Base-by-base conservation (phyloP, 2,113 vertebrate species). In the Plotosus lineatus region DNA sequence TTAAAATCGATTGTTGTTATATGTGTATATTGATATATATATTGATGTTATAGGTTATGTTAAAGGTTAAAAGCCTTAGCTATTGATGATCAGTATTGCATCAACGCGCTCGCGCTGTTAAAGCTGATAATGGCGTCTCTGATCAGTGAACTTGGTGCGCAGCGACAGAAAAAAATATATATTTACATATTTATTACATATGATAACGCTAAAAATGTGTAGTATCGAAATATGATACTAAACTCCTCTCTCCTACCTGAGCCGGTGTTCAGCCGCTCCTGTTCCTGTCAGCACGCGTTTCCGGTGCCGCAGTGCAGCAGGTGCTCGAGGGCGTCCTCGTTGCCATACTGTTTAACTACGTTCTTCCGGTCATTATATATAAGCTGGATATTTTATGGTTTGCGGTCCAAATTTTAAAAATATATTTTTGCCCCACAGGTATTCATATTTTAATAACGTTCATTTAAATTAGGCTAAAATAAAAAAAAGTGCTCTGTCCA, bases 241-340 rank as follows among this genome's bases (percentile, higher is more conserved):
- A n/a, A 44, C 42, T 8, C 8, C 4, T 9, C 31, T 38, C 72
- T 38, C 4, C 33, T 21, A 8, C 14, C 48, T 53, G 48, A 36
- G 73, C 73, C 31, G 50, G 28, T n/a, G n/a, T n/a, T n/a, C n/a
- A n/a, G 36, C 53, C 53, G n/a, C 40, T 77, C 26, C 21, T 53
- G 23, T 28, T 40, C 75, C 55, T 38, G 21, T 31, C 42, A 31
- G 38, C 0, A 14, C 38, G 74, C 19, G 23, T 80, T 88, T 89
- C 69, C 12, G 77, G 75, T 91, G 91, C 83, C 91, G 92, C 90
- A 89, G 79, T 92, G 89, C 91, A 93, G 89, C 88, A 89, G 85
- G 85, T 86, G 83, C 51, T n/a, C 15, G 7, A 58, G 42, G 61
- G 90, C 82, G 85, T 90, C 85, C 55, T 56, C 50, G 91, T 93